These are phyloP conservation scores for Pseudeuparius sepicola DNA, from an alignment of 2,888 invertebrate species.

Conservation along the genomic window DNA sequence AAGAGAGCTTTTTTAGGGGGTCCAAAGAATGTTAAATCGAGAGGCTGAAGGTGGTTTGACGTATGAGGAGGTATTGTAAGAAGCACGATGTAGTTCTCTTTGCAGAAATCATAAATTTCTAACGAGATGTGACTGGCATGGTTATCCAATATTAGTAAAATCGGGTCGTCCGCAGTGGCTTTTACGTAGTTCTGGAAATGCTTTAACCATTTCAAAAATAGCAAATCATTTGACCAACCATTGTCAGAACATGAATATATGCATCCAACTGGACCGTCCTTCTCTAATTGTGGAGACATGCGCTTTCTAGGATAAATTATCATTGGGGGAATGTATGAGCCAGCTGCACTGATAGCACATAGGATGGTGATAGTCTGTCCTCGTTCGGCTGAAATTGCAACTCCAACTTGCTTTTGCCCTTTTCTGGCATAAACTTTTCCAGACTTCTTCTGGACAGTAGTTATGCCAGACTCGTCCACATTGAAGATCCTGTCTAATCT, in stretches of 20 bases:
- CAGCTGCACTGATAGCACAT: slow-evolving; percentile 14
- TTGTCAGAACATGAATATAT: slow-evolving; percentile 17
- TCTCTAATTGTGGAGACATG: slow-evolving; percentile 13
- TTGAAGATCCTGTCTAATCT: slow-evolving; percentile 11
- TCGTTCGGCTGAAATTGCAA: too few species aligned
- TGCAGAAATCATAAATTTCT: slow-evolving; percentile 15
- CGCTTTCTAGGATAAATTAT: slow-evolving; percentile 15
- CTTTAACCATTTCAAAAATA: slow-evolving; percentile 15
- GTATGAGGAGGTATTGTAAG: slow-evolving; percentile 17
- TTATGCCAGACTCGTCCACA: slow-evolving; percentile 14
- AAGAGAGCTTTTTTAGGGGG: slow-evolving; percentile 12
- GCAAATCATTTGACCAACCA: slow-evolving; percentile 14
- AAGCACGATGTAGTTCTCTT: slow-evolving; percentile 13
- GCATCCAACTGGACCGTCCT: slow-evolving; percentile 12
- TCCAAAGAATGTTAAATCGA: slow-evolving; percentile 15
- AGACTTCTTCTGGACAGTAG: slow-evolving; percentile 16
- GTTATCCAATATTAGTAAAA: slow-evolving; percentile 16
- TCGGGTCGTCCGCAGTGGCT: slow-evolving; percentile 12
- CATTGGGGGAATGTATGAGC: slow-evolving; percentile 13
- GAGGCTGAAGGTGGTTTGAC: slow-evolving; percentile 16
- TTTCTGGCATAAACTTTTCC: slow-evolving; percentile 11
- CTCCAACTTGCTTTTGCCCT: too few species aligned
- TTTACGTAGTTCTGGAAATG: slow-evolving; percentile 16
- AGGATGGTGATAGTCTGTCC: too few species aligned
- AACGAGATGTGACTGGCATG: slow-evolving; percentile 15